phyloP scores from a whole-genome alignment of 1,140 invertebrate genomes.

The Pseudomyrmex gracilis region DNA sequence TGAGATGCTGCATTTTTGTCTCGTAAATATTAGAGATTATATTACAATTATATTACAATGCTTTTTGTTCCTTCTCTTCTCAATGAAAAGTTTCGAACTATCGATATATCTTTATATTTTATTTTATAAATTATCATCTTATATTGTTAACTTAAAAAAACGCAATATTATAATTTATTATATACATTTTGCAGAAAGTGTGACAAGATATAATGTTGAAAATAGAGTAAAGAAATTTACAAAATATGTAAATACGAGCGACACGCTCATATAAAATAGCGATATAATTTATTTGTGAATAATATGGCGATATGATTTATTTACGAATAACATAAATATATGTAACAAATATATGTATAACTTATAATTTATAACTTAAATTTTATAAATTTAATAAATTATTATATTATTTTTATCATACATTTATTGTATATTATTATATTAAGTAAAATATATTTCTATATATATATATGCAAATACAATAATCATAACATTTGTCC shows the following conservation, averaged over 20 bases:
- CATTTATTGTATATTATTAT: background rate
- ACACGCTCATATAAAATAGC: too few relatives aligned
- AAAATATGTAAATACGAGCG: too few relatives aligned
- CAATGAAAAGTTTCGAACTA: too few relatives aligned
- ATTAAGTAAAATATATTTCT: background rate
- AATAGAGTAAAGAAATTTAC: background rate
- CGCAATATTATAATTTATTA: background rate
- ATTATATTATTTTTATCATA: background rate
- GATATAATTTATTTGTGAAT: too few relatives aligned
- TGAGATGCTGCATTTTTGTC: background rate
- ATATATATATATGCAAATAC: background rate
- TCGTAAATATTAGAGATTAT: constrained; percentile 3
- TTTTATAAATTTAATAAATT: too few relatives aligned
- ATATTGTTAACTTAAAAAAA: background rate
- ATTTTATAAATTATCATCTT: background rate
- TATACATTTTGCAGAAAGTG: background rate
- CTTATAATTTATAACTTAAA: too few relatives aligned
- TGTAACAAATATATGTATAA: too few relatives aligned
- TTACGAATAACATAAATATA: too few relatives aligned
- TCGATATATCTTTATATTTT: constrained; percentile 1
- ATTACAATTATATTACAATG: background rate
- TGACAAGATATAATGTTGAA: too few relatives aligned
- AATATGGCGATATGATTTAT: background rate
- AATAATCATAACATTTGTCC: background rate
- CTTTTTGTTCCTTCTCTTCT: too few relatives aligned